These are phyloP conservation scores for Capitella teleta DNA, from an alignment of 1,140 invertebrate genomes.

Conservation along the genomic window DNA sequence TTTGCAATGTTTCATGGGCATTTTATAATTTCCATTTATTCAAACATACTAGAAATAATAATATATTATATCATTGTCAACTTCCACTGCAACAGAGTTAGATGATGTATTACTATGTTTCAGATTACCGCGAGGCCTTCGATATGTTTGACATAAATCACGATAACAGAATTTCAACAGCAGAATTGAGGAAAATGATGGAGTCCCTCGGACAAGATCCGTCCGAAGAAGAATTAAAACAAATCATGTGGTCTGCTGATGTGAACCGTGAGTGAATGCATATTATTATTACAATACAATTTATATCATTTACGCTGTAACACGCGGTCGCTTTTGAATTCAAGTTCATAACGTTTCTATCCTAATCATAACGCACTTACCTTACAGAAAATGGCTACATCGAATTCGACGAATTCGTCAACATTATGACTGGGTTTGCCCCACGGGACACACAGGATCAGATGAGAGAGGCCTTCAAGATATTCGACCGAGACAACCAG, in stretches of 20 bases:
- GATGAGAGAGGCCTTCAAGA: conserved; percentile 62
- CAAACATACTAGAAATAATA: no score
- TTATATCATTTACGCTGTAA: no score
- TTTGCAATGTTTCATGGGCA: no score
- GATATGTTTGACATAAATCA: conserved; percentile 11
- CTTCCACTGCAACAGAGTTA: no score
- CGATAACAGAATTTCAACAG: conserved; percentile 7
- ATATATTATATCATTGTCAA: no score
- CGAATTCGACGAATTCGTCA: conserved; percentile 87
- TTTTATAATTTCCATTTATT: no score
- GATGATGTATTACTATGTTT: no score
- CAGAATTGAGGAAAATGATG: conserved; percentile 11
- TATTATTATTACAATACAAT: no score
- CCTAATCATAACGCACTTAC: not conserved
- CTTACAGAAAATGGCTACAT: conserved; percentile 87
- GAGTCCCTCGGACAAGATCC: conserved; percentile 6
- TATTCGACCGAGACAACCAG: conserved; percentile 85
- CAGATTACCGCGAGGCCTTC: conserved; percentile 11
- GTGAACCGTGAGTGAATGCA: conserved; percentile 1
- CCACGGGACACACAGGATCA: conserved; percentile 83
- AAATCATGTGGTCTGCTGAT: conserved; percentile 8
- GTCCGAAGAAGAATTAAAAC: conserved; percentile 6
- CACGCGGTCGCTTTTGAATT: not conserved
- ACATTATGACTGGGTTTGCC: conserved; percentile 98
- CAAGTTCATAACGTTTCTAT: not conserved